Evolutionary conservation across 2,113 vertebrate species (phyloP), one percentile per base, ranked within the genome.

Genomic region (Paradoxurus hermaphroditus): DNA sequence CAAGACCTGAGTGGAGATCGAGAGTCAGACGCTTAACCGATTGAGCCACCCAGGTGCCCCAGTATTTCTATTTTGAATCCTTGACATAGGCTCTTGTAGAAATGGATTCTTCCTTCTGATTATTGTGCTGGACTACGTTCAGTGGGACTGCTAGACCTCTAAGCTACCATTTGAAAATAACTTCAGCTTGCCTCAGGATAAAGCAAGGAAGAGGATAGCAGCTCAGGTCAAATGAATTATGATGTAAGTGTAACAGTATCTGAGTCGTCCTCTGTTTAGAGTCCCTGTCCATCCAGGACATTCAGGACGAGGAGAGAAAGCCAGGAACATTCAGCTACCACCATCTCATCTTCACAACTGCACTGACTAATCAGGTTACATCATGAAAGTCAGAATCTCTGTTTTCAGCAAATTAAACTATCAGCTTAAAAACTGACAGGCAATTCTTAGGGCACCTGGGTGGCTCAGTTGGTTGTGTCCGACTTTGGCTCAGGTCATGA

Each of bases 301-400:
- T 29, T 14, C 39, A 81, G 81, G 39, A 53, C 14, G 7, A 70
- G 7, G 27, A 65, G 46, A 81, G n/a, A 29, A 7, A 78, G 62
- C 68, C 86, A 70, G 95, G 90, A 96, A 97, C 34, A 68, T 41
- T 73, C 82, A 75, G 65, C 87, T 90, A 78, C 70, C 4, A 41
- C 41, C 29, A 39, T 81, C 65, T 85, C 95, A 92, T 95, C 97
- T 97, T 93, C 85, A 90, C 91, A 98, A 97, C 59, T 78, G 44
- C 96, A 95, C 97, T 92, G 89, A 87, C 93, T 94, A 86, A 98
- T 86, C 75, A 67, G 65, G 95, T 82, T 88, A 56, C 62, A 36
- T 67, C 63, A 90, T 83, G 97, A 90, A 97, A 90, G 96, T 94
- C 95, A 97, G 97, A 96, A 63, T 81, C 86, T 75, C 23, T 72